Evolutionary conservation across 2,113 vertebrate species (phyloP), one percentile per base, ranked within the genome.

Genomic region (Azemiops feae): DNA sequence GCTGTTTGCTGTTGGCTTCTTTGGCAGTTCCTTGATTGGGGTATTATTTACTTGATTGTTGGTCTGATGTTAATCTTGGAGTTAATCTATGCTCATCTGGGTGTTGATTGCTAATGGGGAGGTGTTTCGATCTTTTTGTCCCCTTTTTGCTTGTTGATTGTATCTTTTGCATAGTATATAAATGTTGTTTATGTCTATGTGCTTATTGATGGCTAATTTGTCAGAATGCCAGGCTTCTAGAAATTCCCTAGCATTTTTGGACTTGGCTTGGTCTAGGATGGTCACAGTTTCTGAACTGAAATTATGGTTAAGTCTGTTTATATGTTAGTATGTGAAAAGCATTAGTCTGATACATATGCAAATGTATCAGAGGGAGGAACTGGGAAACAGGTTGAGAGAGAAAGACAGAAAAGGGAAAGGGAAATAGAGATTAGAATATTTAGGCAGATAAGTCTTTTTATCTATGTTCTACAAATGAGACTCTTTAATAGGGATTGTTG

Each of bases 401-500:
- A 43, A 81, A 39, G 34, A 22, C 18, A 81, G 74, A 22, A 81
- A 43, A 81, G 34, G 18, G 74, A 43, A 81, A 20, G 34, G 74
- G 74, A 39, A 34, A 81, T 18, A 81, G 74, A 81, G 74, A 43
- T 43, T 81, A 86, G 94, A 94, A 88, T 25, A 95, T 95, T 91
- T 74, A 95, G 92, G 88, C 94, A 90, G 92, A 74, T 93, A 87
- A 93, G 22, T 96, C 88, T 90, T 81, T 54, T 54, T 43, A 85
- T 55, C 30, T 95, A 58, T 92, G 91, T 23, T 95, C 95, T 97
- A 95, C 89, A 91, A 96, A 93, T 91, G 52, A 94, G 50, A 22
- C 96, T 92, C 0, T 0, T 81, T 94, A 92, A 91, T 95, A 92
- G 88, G 93, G 87, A 91, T 93, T 96, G 91, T 96, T 96, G 97